Percentiles rank a stretch among this genome's conserved stretches.
Conservation (phyloP, 1,140 invertebrate genomes). For the Zaprionus vittiger region DNA sequence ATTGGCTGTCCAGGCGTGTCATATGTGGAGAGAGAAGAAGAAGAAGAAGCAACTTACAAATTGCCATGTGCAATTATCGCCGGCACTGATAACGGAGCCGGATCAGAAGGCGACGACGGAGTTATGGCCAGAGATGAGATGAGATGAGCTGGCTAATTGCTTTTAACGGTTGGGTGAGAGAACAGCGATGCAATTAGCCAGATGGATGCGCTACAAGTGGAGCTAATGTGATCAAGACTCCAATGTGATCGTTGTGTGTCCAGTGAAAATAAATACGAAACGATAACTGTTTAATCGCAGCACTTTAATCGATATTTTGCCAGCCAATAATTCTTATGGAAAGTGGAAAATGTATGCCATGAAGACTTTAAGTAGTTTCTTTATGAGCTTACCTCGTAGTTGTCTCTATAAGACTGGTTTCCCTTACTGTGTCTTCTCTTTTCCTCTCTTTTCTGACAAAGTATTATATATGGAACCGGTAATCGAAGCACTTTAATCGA, state of each 20-base stretch:
- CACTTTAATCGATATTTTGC: too few relatives aligned
- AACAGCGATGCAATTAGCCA: slow-evolving; percentile 62
- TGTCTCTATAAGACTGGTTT: too few relatives aligned
- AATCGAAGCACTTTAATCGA: too few relatives aligned
- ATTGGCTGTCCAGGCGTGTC: slow-evolving; percentile 54
- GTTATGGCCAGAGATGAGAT: slow-evolving; percentile 24
- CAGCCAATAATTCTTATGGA: too few relatives aligned
- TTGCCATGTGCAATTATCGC: slow-evolving; percentile 74
- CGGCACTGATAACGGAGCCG: slow-evolving; percentile 60
- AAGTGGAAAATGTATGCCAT: too few relatives aligned
- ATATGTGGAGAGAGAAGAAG: slow-evolving; percentile 32
- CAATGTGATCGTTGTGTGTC: background rate
- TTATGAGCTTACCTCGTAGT: too few relatives aligned
- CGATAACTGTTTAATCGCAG: too few relatives aligned
- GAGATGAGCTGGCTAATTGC: slow-evolving; percentile 69
- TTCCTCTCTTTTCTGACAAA: too few relatives aligned
- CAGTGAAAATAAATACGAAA: too few relatives aligned
- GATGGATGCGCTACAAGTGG: slow-evolving; percentile 49
- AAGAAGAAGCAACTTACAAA: slow-evolving; percentile 60
- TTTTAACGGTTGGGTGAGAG: slow-evolving; percentile 58
- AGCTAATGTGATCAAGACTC: background rate
- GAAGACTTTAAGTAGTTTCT: too few relatives aligned
- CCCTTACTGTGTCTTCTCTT: too few relatives aligned
- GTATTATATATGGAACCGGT: too few relatives aligned
- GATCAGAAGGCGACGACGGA: slow-evolving; percentile 3